Percentiles rank a stretch among this genome's conserved stretches.
These are phyloP conservation scores for Chloroceryle inda DNA, from an alignment of 2,797 vertebrate species.

Conservation along the genomic window DNA sequence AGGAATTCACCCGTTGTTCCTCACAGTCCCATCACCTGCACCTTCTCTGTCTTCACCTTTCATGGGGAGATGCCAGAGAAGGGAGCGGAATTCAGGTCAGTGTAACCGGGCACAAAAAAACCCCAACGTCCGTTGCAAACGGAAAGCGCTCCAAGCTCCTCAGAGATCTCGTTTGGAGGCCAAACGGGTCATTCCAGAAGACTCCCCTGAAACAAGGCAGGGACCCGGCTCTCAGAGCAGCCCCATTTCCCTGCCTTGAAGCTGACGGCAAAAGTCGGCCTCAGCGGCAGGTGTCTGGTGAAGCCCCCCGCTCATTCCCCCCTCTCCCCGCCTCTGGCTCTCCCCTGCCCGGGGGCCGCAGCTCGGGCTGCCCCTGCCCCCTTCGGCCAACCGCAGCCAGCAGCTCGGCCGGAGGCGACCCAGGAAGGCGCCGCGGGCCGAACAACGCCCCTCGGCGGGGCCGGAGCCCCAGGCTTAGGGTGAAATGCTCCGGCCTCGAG, in stretches of 20 bases:
- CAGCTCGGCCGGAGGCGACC: too few relatives aligned
- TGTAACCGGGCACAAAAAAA: rapidly evolving
- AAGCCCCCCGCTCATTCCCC: background rate
- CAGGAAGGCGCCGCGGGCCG: background rate
- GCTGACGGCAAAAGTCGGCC: rapidly evolving
- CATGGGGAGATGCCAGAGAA: rapidly evolving
- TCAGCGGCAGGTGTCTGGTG: rapidly evolving
- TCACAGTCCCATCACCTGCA: rapidly evolving
- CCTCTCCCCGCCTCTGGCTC: too few relatives aligned
- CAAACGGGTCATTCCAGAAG: rapidly evolving
- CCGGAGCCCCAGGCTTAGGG: background rate
- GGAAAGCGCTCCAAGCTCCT: rapidly evolving
- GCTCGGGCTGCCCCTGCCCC: background rate
- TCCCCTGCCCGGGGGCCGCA: rapidly evolving
- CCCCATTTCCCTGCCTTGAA: rapidly evolving
- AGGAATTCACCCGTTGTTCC: rapidly evolving
- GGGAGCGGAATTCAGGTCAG: background rate
- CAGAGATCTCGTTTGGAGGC: rapidly evolving
- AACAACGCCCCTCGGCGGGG: rapidly evolving
- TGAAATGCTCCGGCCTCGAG: too few relatives aligned
- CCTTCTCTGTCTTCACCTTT: background rate
- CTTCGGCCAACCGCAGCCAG: background rate
- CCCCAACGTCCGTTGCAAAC: rapidly evolving
- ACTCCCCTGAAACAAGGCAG: background rate
- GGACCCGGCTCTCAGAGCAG: background rate